Evolutionary conservation across 2,888 invertebrate genomes (phyloP), one percentile per base, ranked within the genome.

Genomic region (Poecilus cupreus): DNA sequence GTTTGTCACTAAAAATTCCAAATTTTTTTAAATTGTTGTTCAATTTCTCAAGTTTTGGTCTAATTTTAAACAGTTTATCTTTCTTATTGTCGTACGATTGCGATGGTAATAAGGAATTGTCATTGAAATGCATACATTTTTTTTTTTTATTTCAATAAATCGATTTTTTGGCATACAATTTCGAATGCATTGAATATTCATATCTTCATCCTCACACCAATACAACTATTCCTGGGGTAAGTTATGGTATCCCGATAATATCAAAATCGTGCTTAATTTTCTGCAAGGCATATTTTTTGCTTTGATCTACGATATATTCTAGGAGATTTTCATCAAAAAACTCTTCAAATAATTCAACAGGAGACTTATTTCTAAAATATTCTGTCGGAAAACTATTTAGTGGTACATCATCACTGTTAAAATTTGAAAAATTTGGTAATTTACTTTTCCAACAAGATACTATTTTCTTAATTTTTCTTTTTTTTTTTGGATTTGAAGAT

Each of bases 121-220:
- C 80, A 32, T 80, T 80, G 39, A 72, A 72, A 72, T 80, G 80
- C 20, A 80, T 43, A 26, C 22, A 43, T 10, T 60, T 11, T 49
- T 60, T 10, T 60, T 11, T 49, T 80, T 74, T 60, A 80, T 80
- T 74, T 80, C 74, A 13, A 80, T 39, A 74, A 54, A 80, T 60
- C 57, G 20, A 60, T 74, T 72, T 74, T 57, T 74, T 22, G 80
- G 20, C 57, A 74, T 57, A 13, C 74, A 72, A 37, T 74, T 74
- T 57, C 80, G 54, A 43, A 24, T 32, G n/a, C 51, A 32, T 10
- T 13, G 8, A 8, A 80, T 10, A 74, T 57, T 43, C 1, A 80
- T 39, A 57, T 80, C 57, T 80, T 80, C 74, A 80, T 80, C 80
- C 64, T 80, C 57, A 74, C 74, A 80, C 72, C 80, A 80, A 26